These are phyloP conservation scores for Characodon lateralis DNA, from an alignment of 2,797 vertebrate species.

Conservation along the genomic window DNA sequence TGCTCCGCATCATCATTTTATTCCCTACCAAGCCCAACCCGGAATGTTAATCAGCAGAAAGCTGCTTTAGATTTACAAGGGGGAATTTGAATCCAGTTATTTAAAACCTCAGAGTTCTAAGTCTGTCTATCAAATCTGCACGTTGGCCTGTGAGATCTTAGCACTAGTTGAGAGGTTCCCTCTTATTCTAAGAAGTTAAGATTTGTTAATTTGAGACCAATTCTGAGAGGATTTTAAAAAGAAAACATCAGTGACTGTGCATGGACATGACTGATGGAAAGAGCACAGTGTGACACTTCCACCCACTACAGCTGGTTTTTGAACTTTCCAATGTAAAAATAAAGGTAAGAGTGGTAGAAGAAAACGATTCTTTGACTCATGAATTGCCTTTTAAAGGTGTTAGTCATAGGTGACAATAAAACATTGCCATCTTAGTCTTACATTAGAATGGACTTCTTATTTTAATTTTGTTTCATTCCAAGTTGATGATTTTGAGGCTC, in stretches of 20 bases:
- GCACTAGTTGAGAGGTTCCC: slow-evolving; percentile 14
- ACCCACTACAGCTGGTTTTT: slow-evolving; percentile 24
- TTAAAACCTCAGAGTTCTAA: slow-evolving; percentile 65
- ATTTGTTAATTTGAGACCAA: slow-evolving; percentile 3
- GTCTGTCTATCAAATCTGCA: slow-evolving; percentile 46
- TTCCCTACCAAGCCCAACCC: slow-evolving; percentile 41
- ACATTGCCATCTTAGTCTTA: not conserved
- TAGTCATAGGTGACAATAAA: slow-evolving; percentile 44
- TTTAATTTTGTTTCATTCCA: slow-evolving; percentile 13
- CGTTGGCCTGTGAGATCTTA: slow-evolving; percentile 52
- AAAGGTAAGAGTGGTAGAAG: not conserved
- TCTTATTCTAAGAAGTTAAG: slow-evolving; percentile 3
- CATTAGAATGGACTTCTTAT: not conserved
- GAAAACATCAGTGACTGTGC: slow-evolving; percentile 3
- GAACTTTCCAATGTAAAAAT: slow-evolving; percentile 7
- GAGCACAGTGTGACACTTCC: not conserved
- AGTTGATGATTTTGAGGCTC: not conserved
- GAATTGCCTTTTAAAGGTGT: slow-evolving; percentile 16
- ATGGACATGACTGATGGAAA: not conserved
- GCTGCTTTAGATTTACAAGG: slow-evolving; percentile 75
- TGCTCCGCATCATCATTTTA: slow-evolving; percentile 53
- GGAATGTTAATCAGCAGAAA: slow-evolving; percentile 77
- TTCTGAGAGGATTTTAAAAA: slow-evolving; percentile 13
- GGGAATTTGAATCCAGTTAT: slow-evolving; percentile 64
- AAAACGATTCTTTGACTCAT: not conserved